A percentile compares a stretch with the other conserved stretches of the same genome.
Evolutionary conservation across 2,113 vertebrate genomes (phyloP).

Genomic region (Eurypyga helias): DNA sequence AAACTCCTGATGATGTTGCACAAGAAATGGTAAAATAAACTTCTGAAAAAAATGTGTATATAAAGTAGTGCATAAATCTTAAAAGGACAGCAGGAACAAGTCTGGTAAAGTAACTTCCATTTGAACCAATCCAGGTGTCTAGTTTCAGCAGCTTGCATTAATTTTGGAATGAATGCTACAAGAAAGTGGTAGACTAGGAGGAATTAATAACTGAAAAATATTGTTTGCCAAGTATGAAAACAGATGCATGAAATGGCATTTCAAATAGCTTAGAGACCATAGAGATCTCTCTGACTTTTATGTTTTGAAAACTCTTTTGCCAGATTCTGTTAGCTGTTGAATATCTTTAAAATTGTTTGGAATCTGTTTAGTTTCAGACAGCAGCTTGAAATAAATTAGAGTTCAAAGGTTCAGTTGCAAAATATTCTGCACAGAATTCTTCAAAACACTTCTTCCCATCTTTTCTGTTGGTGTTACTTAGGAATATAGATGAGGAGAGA

Average conservation of each 20-base stretch:
- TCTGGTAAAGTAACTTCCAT: background rate
- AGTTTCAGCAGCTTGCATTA: background rate
- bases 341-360: background rate
- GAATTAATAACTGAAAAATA: background rate
- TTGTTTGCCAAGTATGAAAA: background rate
- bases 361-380: background rate
- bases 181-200: background rate
- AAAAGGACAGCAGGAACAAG: background rate
- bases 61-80: conserved; percentile 11
- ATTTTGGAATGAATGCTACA: background rate
- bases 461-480: background rate
- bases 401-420: background rate
- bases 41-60: background rate
- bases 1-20: conserved; percentile 94
- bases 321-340: background rate
- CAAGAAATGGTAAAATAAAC: conserved; percentile 94
- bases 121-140: background rate
- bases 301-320: background rate
- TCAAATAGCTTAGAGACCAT: background rate
- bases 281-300: background rate
- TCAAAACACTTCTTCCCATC: background rate
- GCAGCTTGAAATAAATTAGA: background rate
- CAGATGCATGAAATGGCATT: background rate
- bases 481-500: background rate
- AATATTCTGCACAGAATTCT: background rate